Conservation (phyloP, 2,888 invertebrate species). For the Elysia crispata region DNA sequence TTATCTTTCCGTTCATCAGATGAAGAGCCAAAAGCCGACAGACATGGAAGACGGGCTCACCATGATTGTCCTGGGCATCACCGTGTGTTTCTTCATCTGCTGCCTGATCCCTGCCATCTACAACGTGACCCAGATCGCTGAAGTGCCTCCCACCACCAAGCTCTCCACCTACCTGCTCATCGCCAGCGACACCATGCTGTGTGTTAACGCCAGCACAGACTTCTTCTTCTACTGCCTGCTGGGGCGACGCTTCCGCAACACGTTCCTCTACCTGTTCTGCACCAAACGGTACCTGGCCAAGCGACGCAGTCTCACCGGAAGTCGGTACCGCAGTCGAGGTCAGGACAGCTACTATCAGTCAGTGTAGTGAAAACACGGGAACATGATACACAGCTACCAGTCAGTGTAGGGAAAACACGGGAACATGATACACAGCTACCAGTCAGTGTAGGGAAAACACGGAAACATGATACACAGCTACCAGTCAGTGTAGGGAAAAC, state of each 20-base stretch:
- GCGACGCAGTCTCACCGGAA: neutral
- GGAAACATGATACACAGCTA: too few relatives aligned
- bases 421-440: too few relatives aligned
- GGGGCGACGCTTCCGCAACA: slow-evolving; percentile 51
- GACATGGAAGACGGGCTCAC: slow-evolving; percentile 53
- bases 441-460: too few relatives aligned
- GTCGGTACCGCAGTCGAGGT: neutral
- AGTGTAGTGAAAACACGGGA: neutral
- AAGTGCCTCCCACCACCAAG: slow-evolving; percentile 32
- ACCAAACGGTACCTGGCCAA: slow-evolving; percentile 34
- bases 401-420: too few relatives aligned
- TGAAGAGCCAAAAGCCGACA: slow-evolving; percentile 38
- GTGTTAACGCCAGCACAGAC: slow-evolving; percentile 55
- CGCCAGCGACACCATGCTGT: slow-evolving; percentile 54
- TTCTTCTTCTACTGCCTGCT: slow-evolving; percentile 57
- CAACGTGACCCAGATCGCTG: slow-evolving; percentile 50
- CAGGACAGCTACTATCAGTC: neutral
- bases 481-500: too few relatives aligned
- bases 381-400: too few relatives aligned
- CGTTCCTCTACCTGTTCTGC: slow-evolving; percentile 51
- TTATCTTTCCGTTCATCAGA: slow-evolving; percentile 13
- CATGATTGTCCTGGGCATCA: slow-evolving; percentile 54
- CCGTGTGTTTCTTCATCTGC: slow-evolving; percentile 55
- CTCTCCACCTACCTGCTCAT: slow-evolving; percentile 47
- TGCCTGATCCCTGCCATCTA: slow-evolving; percentile 54